phyloP scores from a whole-genome alignment of 1,140 invertebrate species.

The Habropoda laboriosa region DNA sequence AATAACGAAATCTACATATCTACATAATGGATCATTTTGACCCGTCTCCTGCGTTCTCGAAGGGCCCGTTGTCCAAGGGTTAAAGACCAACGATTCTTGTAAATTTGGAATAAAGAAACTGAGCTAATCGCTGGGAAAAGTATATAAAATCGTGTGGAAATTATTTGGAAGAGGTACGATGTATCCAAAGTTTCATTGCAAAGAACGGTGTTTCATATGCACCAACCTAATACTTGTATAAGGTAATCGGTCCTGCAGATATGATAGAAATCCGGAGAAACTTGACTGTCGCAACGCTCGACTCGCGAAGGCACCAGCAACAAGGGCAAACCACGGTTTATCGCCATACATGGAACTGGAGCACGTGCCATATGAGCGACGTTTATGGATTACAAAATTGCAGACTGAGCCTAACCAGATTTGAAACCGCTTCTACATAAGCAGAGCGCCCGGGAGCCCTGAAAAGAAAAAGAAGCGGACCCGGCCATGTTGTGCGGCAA shows the following conservation, averaged over 20 bases:
- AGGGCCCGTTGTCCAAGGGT: too few relatives aligned
- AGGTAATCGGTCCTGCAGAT: slow-evolving; percentile 40
- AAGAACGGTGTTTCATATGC: too few relatives aligned
- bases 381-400: slow-evolving; percentile 76
- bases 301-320: slow-evolving; percentile 61
- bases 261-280: slow-evolving; percentile 52
- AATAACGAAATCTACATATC: too few relatives aligned
- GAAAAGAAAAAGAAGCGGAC: slow-evolving; percentile 40
- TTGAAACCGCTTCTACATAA: slow-evolving; percentile 69
- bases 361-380: slow-evolving; percentile 71
- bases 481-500: slow-evolving; percentile 23
- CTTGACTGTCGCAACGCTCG: slow-evolving; percentile 52
- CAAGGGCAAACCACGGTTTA: slow-evolving; percentile 74
- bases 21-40: too few relatives aligned
- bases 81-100: too few relatives aligned
- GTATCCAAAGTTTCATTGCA: too few relatives aligned
- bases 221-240: slow-evolving; percentile 40
- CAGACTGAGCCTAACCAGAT: slow-evolving; percentile 65
- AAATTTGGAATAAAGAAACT: too few relatives aligned
- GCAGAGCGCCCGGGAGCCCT: slow-evolving; percentile 40
- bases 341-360: slow-evolving; percentile 78
- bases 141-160: too few relatives aligned
- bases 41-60: too few relatives aligned
- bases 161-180: too few relatives aligned
- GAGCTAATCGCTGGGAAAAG: too few relatives aligned